Base-by-base conservation (phyloP, 2,797 vertebrate species). In the Champsocephalus gunnari region DNA sequence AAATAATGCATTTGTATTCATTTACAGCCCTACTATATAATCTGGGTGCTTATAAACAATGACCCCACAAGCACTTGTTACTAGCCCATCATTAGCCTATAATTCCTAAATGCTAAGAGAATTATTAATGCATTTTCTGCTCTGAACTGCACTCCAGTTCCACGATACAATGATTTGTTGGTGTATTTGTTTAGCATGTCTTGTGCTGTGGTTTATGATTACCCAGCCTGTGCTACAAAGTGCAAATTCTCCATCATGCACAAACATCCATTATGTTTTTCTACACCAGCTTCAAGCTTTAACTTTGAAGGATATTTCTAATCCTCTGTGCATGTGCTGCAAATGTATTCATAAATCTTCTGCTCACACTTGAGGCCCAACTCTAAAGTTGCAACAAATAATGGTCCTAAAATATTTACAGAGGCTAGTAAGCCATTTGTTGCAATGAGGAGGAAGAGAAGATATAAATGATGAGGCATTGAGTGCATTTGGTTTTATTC, bases 351-450 rank as follows among this genome's bases (percentile, higher is more conserved):
- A 75, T 68, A 67, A 75, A 79, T 71, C 9, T 8, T 51, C 50
- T 5, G 48, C 75, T 77, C 53, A 65, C 61, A 67, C 77, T 71
- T 71, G 45, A 76, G 71, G 41, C 62, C 49, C 43, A 19, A 28
- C 24, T 82, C 59, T 43, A 75, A 77, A 58, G 55, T 71, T 77
- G 56, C 61, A 84, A 83, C 53, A 74, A 79, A 84, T 78, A 84
- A 71, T 57, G 64, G 68, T 73, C 55, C 62, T 85, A 67, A 87
- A 87, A 88, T 87, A 88, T 89, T 88, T 73, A 82, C 81, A 54
- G 80, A 81, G 79, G 79, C 85, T 79, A 76, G 73, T 28, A 53
- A 82, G 68, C 62, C 64, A 78, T 87, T 86, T 86, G 68, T 81
- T 84, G 79, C 68, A 87, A 86, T 88, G 81, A 86, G 13, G 14